Conservation (phyloP, 2,113 vertebrate genomes). For the Lophochroa leadbeateri region DNA sequence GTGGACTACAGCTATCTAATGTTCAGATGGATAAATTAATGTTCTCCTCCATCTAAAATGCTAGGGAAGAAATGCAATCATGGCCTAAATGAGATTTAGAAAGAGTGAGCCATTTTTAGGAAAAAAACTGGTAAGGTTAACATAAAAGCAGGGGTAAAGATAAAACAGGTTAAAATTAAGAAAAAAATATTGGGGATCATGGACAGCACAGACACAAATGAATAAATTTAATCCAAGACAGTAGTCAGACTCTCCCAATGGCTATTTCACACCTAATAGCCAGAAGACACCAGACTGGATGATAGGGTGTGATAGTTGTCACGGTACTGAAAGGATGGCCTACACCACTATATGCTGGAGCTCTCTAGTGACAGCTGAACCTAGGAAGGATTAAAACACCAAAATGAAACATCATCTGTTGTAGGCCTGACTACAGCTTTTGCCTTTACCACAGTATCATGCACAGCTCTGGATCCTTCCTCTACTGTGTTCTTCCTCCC, state of each 20-base stretch:
- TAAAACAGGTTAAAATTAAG: not conserved
- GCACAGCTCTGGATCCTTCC: not conserved
- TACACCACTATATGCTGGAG: accelerated
- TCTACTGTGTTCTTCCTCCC: not conserved
- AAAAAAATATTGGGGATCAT: not conserved
- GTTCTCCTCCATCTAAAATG: not conserved
- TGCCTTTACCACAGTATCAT: not conserved
- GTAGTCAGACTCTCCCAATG: not conserved
- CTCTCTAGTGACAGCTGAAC: not conserved
- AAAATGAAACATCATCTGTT: not conserved
- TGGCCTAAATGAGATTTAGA: not conserved
- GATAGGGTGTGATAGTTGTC: not conserved
- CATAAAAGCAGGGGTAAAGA: not conserved
- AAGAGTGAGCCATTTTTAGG: not conserved
- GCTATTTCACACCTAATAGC: not conserved
- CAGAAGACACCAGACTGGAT: not conserved
- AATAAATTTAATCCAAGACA: not conserved
- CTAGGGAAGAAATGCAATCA: not conserved
- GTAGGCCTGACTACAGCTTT: not conserved
- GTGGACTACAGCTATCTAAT: not conserved
- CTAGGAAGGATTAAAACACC: not conserved
- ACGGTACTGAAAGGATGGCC: not conserved
- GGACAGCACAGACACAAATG: accelerated
- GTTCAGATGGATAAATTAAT: not conserved
- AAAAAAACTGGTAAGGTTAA: not conserved